These are phyloP conservation scores for Sciaenops ocellatus DNA, from an alignment of 2,797 vertebrate species.

Conservation along the genomic window DNA sequence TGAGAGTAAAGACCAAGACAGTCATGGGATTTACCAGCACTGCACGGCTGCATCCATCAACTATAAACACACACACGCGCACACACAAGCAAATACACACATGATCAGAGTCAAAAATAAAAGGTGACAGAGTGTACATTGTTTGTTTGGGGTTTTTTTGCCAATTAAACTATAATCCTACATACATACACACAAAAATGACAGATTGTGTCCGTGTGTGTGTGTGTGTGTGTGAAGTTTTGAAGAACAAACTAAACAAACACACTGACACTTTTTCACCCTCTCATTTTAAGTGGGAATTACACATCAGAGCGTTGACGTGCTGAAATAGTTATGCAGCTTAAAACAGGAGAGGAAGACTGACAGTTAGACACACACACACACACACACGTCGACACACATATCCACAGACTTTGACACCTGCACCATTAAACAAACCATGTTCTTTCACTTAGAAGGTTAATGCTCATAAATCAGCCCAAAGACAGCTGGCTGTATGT, in stretches of 20 bases:
- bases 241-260: conserved; percentile 27
- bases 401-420: conserved; percentile 44
- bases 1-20: conserved; percentile 63
- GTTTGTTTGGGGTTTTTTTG: conserved; percentile 29
- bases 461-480: conserved; percentile 57
- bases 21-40: conserved; percentile 67
- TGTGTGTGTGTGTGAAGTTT: not conserved
- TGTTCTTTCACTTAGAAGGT: conserved; percentile 60
- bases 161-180: conserved; percentile 60
- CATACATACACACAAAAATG: conserved; percentile 12
- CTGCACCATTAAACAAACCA: conserved; percentile 61
- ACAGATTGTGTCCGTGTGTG: not conserved
- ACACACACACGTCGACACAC: conserved; percentile 10
- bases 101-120: conserved; percentile 42
- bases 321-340: not conserved
- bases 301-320: not conserved
- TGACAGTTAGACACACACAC: conserved; percentile 27
- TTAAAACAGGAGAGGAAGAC: conserved; percentile 8
- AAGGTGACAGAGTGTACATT: conserved; percentile 26
- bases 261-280: conserved; percentile 5
- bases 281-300: conserved; percentile 13
- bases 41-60: conserved; percentile 65
- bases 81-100: conserved; percentile 20
- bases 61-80: conserved; percentile 38
- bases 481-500: conserved; percentile 58